A percentile compares a stretch with the other conserved stretches of the same genome.
phyloP scores from a whole-genome alignment of 2,888 invertebrate genomes.

The Caenorhabditis auriculariae region DNA sequence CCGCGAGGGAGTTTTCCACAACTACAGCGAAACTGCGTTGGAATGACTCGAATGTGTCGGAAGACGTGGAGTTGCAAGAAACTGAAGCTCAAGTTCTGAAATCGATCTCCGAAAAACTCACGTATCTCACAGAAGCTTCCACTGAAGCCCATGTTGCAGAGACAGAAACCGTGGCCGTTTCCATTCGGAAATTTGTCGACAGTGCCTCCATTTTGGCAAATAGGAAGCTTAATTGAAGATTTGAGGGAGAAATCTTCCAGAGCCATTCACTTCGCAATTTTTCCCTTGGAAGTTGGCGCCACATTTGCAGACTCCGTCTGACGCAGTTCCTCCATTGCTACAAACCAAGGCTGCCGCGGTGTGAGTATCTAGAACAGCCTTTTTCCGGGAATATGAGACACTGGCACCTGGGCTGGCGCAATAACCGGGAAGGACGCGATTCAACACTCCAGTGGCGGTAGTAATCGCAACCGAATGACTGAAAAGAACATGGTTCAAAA shows the following conservation, averaged over 20 bases:
- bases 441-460: too few species aligned
- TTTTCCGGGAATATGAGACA: background rate
- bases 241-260: background rate
- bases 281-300: constrained; percentile 12
- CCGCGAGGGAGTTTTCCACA: constrained; percentile 26
- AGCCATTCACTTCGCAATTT: constrained; percentile 24
- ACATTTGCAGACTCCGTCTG: constrained; percentile 15
- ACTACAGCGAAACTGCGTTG: constrained; percentile 31
- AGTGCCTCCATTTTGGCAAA: constrained; percentile 33
- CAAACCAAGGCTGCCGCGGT: constrained; percentile 14
- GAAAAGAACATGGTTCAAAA: too few species aligned
- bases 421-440: constrained; percentile 21
- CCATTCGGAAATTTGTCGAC: constrained; percentile 31
- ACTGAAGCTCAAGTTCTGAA: constrained; percentile 11
- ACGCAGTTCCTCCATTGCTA: constrained; percentile 21
- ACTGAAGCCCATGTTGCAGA: constrained; percentile 28
- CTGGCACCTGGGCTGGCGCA: constrained; percentile 16
- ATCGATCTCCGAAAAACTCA: background rate
- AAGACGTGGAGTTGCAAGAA: constrained; percentile 14
- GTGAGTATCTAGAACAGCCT: constrained; percentile 8
- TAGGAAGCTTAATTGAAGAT: constrained; percentile 12
- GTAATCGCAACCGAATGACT: too few species aligned
- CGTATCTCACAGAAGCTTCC: constrained; percentile 36
- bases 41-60: constrained; percentile 20
- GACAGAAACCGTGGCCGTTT: constrained; percentile 30